These are phyloP conservation scores for Digitonthophagus gazella DNA, from an alignment of 2,888 invertebrate genomes.

Conservation along the genomic window DNA sequence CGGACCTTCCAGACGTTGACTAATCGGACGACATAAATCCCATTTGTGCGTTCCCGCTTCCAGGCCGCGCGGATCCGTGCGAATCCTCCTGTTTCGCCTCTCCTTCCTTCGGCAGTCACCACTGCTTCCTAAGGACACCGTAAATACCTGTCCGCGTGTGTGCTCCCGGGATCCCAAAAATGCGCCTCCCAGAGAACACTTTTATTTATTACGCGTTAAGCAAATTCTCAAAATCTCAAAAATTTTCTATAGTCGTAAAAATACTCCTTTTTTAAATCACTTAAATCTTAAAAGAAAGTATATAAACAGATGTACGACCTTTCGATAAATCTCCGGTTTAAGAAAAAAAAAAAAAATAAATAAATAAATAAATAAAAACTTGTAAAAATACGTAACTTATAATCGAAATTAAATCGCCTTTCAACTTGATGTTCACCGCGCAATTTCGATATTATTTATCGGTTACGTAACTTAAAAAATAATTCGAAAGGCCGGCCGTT, in stretches of 20 bases:
- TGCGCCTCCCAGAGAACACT: neutral
- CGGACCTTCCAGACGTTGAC: slow-evolving; percentile 42
- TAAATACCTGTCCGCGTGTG: neutral
- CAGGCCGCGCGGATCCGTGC: slow-evolving; percentile 34
- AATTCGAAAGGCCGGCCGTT: neutral
- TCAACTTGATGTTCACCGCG: neutral
- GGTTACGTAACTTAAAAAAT: neutral
- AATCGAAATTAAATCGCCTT: neutral
- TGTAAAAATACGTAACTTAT: neutral
- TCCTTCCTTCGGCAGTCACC: neutral
- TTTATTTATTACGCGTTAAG: neutral
- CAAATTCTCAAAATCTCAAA: neutral
- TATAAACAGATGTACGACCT: neutral
- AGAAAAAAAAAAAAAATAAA: neutral
- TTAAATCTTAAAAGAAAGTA: neutral
- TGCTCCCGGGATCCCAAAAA: neutral
- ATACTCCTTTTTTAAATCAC: neutral
- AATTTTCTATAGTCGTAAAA: neutral
- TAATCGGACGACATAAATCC: slow-evolving; percentile 45
- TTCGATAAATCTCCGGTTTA: neutral
- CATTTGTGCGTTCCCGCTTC: slow-evolving; percentile 41
- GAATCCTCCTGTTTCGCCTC: slow-evolving; percentile 23
- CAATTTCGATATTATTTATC: neutral
- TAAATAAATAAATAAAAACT: neutral
- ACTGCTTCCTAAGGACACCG: neutral